Evolutionary conservation across 2,797 vertebrate species (phyloP).

Genomic region (Sandelia bainsii): DNA sequence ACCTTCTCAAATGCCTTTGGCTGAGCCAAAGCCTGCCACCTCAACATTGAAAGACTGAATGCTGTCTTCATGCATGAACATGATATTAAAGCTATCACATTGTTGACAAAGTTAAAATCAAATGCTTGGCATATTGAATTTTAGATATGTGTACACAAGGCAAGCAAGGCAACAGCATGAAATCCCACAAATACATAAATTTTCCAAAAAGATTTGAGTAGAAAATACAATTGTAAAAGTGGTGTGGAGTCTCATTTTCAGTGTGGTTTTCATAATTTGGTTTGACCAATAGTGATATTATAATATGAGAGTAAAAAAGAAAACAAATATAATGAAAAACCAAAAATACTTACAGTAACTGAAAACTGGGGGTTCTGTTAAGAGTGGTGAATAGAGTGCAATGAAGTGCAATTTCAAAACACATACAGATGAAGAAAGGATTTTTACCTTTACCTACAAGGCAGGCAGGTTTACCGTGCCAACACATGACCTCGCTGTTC

Average conservation of each 20-base stretch:
- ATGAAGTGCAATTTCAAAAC: not conserved
- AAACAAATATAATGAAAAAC: not conserved
- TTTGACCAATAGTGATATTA: not conserved
- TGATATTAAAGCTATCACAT: constrained; percentile 75
- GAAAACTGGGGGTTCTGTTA: not conserved
- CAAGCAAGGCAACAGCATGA: constrained; percentile 49
- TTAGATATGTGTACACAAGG: constrained; percentile 29
- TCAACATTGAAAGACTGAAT: constrained; percentile 49
- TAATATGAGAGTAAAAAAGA: not conserved
- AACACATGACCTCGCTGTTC: no score
- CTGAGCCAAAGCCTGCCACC: constrained; percentile 26
- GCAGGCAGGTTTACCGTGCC: no score
- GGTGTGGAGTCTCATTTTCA: not conserved
- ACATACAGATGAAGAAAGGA: not conserved
- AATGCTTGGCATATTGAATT: constrained; percentile 33
- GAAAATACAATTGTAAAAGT: not conserved
- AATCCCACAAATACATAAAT: not conserved
- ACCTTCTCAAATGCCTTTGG: constrained; percentile 24
- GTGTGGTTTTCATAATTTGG: not conserved
- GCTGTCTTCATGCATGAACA: constrained; percentile 67
- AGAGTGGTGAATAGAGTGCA: not conserved
- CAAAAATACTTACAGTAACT: not conserved
- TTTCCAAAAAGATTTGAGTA: not conserved
- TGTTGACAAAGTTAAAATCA: constrained; percentile 43
- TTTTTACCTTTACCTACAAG: no score